Base-by-base conservation (phyloP, 2,888 invertebrate species). In the Hypercompe scribonia region DNA sequence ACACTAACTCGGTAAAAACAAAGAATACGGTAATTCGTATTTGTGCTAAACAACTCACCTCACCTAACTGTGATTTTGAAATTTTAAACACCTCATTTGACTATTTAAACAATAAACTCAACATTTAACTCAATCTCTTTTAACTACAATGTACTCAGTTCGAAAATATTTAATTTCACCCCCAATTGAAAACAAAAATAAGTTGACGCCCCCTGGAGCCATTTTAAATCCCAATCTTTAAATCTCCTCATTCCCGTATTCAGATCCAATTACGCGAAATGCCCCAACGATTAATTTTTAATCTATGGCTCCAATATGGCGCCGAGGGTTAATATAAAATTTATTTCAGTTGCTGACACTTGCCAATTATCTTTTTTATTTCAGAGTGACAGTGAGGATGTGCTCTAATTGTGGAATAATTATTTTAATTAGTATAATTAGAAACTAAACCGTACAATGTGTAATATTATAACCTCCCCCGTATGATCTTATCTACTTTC, bases 181-280 rank as follows among this genome's bases (percentile, higher is more conserved):
- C 71, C 75, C 73, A 85, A 78, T 79, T 67, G 68, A 78, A 81
- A 78, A 78, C 78, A 77, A 84, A 84, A 82, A 83, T 83, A 81
- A 80, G 79, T 86, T 71, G 72, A 71, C 78, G 83, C 81, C 78
- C 81, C 80, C 78, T 70, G 73, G 54, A 73, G 66, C 78, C 76
- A 3, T 69, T 85, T 82, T 78, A 82, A 80, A 77, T 80, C 83
- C 78, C 77, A 73, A 73, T 76, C 77, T 77, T 78, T 81, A 82
- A 86, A 85, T 84, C 86, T 34, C 78, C 82, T 78, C 75, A 83
- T 83, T 81, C 83, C 81, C 75, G 84, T 85, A 88, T 88, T 85
- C 86, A 78, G 77, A 85, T 86, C 81, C 89, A 88, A 89, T 89
- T 89, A 87, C 81, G 78, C 71, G 73, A 82, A 86, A 86, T 83